Conservation (phyloP, 2,888 invertebrate species). For the Euproctis similis region DNA sequence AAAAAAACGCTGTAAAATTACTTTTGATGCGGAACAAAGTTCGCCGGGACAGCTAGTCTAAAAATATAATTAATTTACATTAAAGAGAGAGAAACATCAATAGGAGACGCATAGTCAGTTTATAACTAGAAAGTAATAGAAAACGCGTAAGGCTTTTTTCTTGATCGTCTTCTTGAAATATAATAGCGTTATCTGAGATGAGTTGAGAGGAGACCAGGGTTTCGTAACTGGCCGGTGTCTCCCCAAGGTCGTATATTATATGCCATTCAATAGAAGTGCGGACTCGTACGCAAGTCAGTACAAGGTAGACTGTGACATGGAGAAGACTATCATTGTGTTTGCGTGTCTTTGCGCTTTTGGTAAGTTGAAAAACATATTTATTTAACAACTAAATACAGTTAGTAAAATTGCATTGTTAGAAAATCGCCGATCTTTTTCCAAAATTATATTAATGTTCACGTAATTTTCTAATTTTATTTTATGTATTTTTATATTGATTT, state of each 20-base stretch:
- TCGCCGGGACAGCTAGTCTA: too few species aligned
- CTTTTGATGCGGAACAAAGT: too few species aligned
- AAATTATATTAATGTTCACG: too few species aligned
- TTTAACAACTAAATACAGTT: too few species aligned
- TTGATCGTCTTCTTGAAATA: slow-evolving; percentile 19
- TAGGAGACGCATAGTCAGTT: too few species aligned
- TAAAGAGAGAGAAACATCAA: too few species aligned
- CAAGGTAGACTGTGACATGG: slow-evolving; percentile 41
- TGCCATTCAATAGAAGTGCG: slow-evolving; percentile 43
- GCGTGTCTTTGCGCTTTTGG: slow-evolving; percentile 55
- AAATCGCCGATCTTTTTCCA: too few species aligned
- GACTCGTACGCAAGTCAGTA: slow-evolving; percentile 44
- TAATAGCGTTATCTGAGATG: slow-evolving; percentile 26
- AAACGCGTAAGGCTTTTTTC: slow-evolving; percentile 9
- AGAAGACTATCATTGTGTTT: slow-evolving; percentile 49
- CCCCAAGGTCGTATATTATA: slow-evolving; percentile 55
- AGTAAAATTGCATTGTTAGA: too few species aligned
- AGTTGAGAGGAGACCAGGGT: slow-evolving; percentile 40
- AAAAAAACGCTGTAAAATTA: too few species aligned
- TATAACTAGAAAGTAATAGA: slow-evolving; percentile 2
- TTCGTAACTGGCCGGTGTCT: slow-evolving; percentile 46
- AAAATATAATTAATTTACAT: too few species aligned
- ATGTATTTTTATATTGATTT: too few species aligned
- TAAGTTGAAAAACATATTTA: slow-evolving; percentile 41
- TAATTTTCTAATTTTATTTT: too few species aligned